phyloP scores from a whole-genome alignment of 92 coral and sea anemone species.

The Isaurus tuberculatus region DNA sequence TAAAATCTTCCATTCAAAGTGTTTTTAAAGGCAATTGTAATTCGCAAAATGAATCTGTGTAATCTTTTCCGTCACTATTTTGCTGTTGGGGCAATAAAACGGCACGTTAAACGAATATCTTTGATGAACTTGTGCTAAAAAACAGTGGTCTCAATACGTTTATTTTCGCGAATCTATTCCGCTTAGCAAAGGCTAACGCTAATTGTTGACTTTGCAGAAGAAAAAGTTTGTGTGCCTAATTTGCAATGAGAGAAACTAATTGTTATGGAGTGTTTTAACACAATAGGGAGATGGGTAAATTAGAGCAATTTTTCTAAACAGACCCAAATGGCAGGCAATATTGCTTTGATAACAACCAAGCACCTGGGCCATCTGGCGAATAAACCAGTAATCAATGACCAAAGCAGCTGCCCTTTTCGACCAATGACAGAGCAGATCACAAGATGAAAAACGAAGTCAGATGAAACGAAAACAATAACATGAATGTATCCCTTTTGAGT shows the following conservation, averaged over 20 bases:
- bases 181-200: conserved; percentile 64
- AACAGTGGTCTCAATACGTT: conserved; percentile 36
- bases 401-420: conserved; percentile 71
- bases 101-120: conserved; percentile 21
- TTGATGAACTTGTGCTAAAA: conserved; percentile 7
- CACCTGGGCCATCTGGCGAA: conserved; percentile 90
- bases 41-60: conserved; percentile 2
- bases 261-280: conserved; percentile 86
- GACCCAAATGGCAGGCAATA: conserved; percentile 74
- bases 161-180: conserved; percentile 62
- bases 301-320: conserved; percentile 78
- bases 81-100: conserved; percentile 18
- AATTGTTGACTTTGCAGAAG: conserved; percentile 56
- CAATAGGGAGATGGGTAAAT: conserved; percentile 85
- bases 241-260: conserved; percentile 75
- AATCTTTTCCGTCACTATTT: conserved; percentile 44
- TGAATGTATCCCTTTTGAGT: conserved; percentile 79
- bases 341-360: conserved; percentile 61
- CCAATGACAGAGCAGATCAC: conserved; percentile 69
- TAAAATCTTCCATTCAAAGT: conserved; percentile 21
- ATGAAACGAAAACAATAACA: conserved; percentile 81
- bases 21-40: conserved; percentile 12
- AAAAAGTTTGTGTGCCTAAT: conserved; percentile 58
- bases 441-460: conserved; percentile 65
- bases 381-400: conserved; percentile 76